Percentiles rank a stretch among this genome's conserved stretches.
These are phyloP conservation scores for Octopus bimaculoides DNA, from an alignment of 1,140 invertebrate species.

Conservation along the genomic window DNA sequence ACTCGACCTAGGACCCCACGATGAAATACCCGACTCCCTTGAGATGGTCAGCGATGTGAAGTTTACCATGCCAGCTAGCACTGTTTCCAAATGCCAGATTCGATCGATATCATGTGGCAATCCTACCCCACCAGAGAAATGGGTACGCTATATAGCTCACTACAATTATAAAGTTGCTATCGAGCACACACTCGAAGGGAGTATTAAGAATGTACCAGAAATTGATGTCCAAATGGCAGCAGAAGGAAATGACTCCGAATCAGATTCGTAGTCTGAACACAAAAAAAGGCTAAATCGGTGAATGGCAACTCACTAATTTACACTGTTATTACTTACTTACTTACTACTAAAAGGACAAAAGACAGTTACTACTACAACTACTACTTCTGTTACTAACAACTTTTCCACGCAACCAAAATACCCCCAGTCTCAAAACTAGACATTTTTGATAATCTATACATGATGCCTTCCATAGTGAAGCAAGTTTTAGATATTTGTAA, in stretches of 20 bases:
- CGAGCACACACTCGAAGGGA: constrained; percentile 39
- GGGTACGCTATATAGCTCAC: constrained; percentile 93
- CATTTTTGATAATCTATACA: no score
- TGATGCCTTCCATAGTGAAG: no score
- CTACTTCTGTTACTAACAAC: no score
- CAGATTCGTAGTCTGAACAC: no score
- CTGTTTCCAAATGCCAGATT: constrained; percentile 94
- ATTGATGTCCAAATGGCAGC: background rate
- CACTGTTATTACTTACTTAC: no score
- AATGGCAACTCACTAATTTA: no score
- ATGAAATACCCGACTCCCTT: constrained; percentile 92
- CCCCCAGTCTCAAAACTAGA: no score
- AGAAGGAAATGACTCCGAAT: background rate
- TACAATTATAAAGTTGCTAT: constrained; percentile 79
- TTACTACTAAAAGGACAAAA: no score
- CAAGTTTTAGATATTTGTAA: no score
- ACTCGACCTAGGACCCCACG: constrained; percentile 92
- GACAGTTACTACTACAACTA: no score
- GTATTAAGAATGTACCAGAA: background rate
- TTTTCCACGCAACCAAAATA: no score
- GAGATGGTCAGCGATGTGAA: constrained; percentile 87
- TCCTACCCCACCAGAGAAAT: constrained; percentile 96
- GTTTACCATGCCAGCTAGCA: constrained; percentile 98
- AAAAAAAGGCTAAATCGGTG: no score
- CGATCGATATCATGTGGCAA: constrained; percentile 90